phyloP scores from a whole-genome alignment of 2,888 invertebrate genomes.

The Stramonita haemastoma region DNA sequence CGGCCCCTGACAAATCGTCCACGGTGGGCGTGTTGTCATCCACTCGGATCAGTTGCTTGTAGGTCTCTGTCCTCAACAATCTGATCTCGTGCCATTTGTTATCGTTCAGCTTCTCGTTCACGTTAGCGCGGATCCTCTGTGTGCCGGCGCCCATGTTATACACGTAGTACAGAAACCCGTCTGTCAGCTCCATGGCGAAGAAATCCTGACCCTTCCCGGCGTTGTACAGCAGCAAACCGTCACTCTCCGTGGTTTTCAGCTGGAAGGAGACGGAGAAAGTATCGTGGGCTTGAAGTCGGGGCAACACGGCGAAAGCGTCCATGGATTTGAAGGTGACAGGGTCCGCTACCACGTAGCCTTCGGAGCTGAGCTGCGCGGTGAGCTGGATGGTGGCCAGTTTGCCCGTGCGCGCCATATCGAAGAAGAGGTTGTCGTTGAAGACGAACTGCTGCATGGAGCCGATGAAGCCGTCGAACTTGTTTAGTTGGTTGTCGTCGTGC shows the following conservation, averaged over 20 bases:
- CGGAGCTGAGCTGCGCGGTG: slow-evolving; percentile 88
- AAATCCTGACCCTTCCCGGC: slow-evolving; percentile 93
- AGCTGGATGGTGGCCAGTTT: slow-evolving; percentile 84
- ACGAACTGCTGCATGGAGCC: slow-evolving; percentile 95
- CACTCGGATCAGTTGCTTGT: slow-evolving; percentile 92
- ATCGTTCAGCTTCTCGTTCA: slow-evolving; percentile 89
- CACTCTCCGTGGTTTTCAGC: slow-evolving; percentile 92
- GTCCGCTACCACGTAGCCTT: slow-evolving; percentile 84
- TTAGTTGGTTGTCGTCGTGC: slow-evolving; percentile 56
- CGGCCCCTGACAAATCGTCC: slow-evolving; percentile 66
- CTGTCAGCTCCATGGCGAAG: slow-evolving; percentile 91
- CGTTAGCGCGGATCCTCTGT: slow-evolving; percentile 88
- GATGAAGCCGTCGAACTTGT: slow-evolving; percentile 83
- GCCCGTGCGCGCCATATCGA: slow-evolving; percentile 82
- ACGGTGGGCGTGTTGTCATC: slow-evolving; percentile 82
- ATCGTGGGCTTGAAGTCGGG: slow-evolving; percentile 90
- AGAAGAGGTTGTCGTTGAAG: slow-evolving; percentile 90
- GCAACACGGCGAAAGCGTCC: slow-evolving; percentile 92
- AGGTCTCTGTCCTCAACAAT: slow-evolving; percentile 89
- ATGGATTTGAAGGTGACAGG: slow-evolving; percentile 95
- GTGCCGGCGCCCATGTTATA: slow-evolving; percentile 95
- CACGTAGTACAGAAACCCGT: slow-evolving; percentile 93
- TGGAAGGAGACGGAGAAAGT: slow-evolving; percentile 83
- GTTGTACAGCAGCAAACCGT: slow-evolving; percentile 93
- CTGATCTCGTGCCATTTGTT: slow-evolving; percentile 97